Conservation (phyloP, 2,113 vertebrate species). For the Poeciliopsis prolifica region DNA sequence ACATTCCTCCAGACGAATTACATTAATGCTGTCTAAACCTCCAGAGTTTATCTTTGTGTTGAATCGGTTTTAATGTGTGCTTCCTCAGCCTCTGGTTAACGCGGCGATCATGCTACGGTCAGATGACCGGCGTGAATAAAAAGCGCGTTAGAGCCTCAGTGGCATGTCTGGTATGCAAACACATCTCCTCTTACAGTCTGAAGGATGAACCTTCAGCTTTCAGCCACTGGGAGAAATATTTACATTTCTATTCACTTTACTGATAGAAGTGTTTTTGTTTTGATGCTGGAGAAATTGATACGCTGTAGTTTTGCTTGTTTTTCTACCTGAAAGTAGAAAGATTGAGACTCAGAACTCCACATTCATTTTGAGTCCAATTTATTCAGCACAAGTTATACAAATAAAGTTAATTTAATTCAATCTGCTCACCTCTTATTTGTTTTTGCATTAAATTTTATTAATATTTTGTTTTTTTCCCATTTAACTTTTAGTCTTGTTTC, state of each 20-base stretch:
- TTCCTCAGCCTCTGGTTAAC: neutral
- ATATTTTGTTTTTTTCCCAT: too few relatives aligned
- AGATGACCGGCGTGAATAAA: constrained; percentile 41
- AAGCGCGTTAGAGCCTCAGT: constrained; percentile 12
- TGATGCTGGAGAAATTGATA: neutral
- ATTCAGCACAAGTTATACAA: too few relatives aligned
- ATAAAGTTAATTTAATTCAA: too few relatives aligned
- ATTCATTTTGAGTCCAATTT: too few relatives aligned
- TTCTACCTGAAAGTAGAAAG: too few relatives aligned
- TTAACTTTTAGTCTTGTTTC: too few relatives aligned
- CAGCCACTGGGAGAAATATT: neutral
- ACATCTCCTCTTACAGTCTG: neutral
- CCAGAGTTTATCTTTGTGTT: constrained; percentile 25
- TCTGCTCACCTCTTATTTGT: too few relatives aligned
- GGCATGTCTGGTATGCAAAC: constrained; percentile 39
- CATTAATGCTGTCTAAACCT: constrained; percentile 18
- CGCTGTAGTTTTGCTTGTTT: neutral
- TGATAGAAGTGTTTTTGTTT: neutral
- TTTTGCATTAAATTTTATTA: too few relatives aligned
- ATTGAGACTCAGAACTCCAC: too few relatives aligned
- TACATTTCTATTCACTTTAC: neutral
- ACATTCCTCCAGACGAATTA: constrained; percentile 21
- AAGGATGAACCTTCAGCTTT: constrained; percentile 6
- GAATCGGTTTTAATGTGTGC: constrained; percentile 1
- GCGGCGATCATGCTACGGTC: constrained; percentile 22